Conservation (phyloP, 2,888 invertebrate species). For the Trypoxylon attenuatum region DNA sequence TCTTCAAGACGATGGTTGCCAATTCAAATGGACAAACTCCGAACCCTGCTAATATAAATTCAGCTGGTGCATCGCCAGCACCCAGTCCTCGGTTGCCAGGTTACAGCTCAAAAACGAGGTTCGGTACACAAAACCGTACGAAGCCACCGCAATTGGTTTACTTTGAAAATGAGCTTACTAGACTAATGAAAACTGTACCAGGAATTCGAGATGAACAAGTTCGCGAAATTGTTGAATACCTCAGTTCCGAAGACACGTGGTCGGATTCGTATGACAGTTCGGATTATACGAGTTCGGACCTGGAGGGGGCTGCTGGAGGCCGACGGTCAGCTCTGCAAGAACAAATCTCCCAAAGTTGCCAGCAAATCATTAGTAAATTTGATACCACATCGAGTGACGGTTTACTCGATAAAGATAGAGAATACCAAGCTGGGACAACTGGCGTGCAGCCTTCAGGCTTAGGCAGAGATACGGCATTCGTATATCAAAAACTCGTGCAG, state of each 20-base stretch:
- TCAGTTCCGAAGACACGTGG: conserved; percentile 95
- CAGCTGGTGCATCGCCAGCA: conserved; percentile 73
- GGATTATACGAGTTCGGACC: conserved; percentile 92
- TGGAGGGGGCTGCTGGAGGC: conserved; percentile 81
- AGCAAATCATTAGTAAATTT: conserved; percentile 91
- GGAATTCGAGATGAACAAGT: conserved; percentile 94
- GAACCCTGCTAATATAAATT: conserved; percentile 69
- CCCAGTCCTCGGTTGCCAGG: conserved; percentile 76
- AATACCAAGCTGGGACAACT: conserved; percentile 74
- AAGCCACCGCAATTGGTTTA: conserved; percentile 91
- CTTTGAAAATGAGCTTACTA: conserved; percentile 91
- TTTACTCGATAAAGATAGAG: conserved; percentile 40
- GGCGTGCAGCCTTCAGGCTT: conserved; percentile 69
- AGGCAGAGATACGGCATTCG: conserved; percentile 86
- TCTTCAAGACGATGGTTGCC: conserved; percentile 93
- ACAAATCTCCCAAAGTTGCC: conserved; percentile 91
- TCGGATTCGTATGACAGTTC: conserved; percentile 95
- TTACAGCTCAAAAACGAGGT: conserved; percentile 58
- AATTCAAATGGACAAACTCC: conserved; percentile 74
- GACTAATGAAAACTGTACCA: conserved; percentile 94
- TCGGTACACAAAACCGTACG: conserved; percentile 77
- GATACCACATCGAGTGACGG: conserved; percentile 75
- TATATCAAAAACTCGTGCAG: conserved; percentile 90
- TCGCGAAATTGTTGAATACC: conserved; percentile 92
- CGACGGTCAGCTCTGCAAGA: conserved; percentile 85